Conservation (phyloP, 2,797 vertebrate species). For the Myotis pilosus region DNA sequence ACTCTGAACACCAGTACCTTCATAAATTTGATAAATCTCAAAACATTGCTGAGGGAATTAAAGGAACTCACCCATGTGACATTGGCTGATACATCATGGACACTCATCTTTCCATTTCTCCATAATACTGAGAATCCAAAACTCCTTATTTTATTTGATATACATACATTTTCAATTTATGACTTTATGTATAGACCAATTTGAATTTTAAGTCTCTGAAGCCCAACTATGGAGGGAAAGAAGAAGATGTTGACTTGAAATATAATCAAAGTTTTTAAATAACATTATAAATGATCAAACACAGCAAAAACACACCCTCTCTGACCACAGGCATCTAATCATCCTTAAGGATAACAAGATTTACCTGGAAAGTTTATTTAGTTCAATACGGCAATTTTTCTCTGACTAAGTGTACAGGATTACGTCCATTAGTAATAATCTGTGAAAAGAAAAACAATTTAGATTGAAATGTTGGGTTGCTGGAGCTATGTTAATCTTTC, state of each 20-base stretch:
- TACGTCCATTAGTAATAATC: slow-evolving; percentile 32
- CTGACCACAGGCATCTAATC: slow-evolving; percentile 46
- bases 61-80: neutral
- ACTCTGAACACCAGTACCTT: neutral
- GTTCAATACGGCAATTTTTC: slow-evolving; percentile 38
- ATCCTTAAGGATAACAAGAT: slow-evolving; percentile 55
- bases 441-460: slow-evolving; percentile 50
- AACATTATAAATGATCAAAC: slow-evolving; percentile 43
- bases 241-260: slow-evolving; percentile 4
- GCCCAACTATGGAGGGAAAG: neutral
- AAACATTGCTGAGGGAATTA: neutral
- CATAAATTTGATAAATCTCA: neutral
- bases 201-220: slow-evolving; percentile 46
- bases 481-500: neutral
- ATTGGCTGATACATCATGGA: neutral
- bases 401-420: slow-evolving; percentile 5
- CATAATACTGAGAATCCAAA: neutral
- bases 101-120: neutral
- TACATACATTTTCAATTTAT: neutral
- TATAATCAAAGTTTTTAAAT: slow-evolving; percentile 50
- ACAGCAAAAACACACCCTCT: slow-evolving; percentile 43
- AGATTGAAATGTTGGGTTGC: neutral
- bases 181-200: neutral
- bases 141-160: slow-evolving; percentile 8
- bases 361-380: slow-evolving; percentile 48